Base-by-base conservation (phyloP, 2,113 vertebrate genomes). In the Mystacornis crossleyi region DNA sequence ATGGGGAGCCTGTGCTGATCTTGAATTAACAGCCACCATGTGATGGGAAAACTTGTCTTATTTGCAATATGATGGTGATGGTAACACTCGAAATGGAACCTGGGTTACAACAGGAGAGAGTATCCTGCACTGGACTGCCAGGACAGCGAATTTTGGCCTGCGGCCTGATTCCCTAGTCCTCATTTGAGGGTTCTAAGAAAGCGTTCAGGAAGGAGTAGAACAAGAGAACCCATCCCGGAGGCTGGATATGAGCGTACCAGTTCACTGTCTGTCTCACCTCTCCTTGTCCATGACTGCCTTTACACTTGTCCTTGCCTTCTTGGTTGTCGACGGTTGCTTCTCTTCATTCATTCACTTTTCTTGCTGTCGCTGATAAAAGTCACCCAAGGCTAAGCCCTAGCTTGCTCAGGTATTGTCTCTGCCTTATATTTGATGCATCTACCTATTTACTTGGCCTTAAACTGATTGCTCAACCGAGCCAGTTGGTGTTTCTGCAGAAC, bases 371-470 rank as follows among this genome's bases (percentile, higher is more conserved):
- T 89, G 34, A 14, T 67, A 50, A 54, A 87, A 92, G 48, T 65
- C 66, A 55, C 15, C n/a, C 0, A 4, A 73, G 42, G 18, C 58
- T 53, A 85, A 82, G 42, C 48, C 83, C 66, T 58, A 29, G 54
- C 29, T 75, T 86, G 19, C 54, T 90, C 54, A 45, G 23, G 25
- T 86, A 36, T 90, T 90, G 31, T 47, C 47, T 83, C 51, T 89
- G 78, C 45, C 62, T 83, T 72, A 45, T 66, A 82, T 94, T 65
- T 80, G 42, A 84, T 78, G 60, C n/a, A 71, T 78, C 61, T 93
- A 34, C 51, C 55, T 95, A 17, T 86, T 96, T 92, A 57, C 79
- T 94, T 95, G 77, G n/a, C 60, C 38, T 90, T 91, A 87, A 93
- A 89, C 45, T 67, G 72, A n/a, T 70, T 62, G 61, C 13, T 93